Evolutionary conservation across 2,888 invertebrate genomes (phyloP).

Genomic region (Ptilodon capucinus): DNA sequence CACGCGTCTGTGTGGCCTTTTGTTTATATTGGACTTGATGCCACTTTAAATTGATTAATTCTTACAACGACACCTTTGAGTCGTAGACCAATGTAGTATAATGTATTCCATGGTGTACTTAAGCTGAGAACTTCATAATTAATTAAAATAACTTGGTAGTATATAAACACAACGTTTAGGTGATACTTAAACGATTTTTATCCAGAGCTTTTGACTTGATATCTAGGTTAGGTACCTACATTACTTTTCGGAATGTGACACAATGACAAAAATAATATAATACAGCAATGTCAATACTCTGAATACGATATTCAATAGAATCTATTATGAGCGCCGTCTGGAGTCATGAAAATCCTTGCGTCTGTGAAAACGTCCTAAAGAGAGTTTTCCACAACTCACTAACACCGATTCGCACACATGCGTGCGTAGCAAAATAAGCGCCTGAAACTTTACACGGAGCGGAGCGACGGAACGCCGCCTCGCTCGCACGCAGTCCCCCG

Average conservation of each 20-base stretch:
- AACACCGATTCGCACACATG: slow-evolving; percentile 75
- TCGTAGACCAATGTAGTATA: slow-evolving; percentile 43
- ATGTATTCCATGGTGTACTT: slow-evolving; percentile 10
- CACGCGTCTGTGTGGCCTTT: slow-evolving; percentile 69
- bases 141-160: too few relatives aligned
- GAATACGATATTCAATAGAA: slow-evolving; percentile 48
- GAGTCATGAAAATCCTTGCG: slow-evolving; percentile 64
- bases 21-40: slow-evolving; percentile 79
- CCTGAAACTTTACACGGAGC: slow-evolving; percentile 61
- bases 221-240: too few relatives aligned
- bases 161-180: too few relatives aligned
- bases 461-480: slow-evolving; percentile 45
- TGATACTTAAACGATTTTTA: too few relatives aligned
- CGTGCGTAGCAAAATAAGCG: slow-evolving; percentile 69
- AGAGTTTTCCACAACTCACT: slow-evolving; percentile 80
- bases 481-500: slow-evolving; percentile 63
- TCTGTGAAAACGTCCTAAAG: slow-evolving; percentile 73
- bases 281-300: slow-evolving; percentile 1
- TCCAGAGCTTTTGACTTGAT: too few relatives aligned
- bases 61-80: slow-evolving; percentile 65
- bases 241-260: background rate
- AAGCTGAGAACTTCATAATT: too few relatives aligned
- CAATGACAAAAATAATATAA: background rate
- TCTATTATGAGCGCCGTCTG: slow-evolving; percentile 47
- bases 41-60: slow-evolving; percentile 79